These are phyloP conservation scores for Gallinago jamesoni DNA, from an alignment of 2,113 vertebrate genomes.

Conservation along the genomic window DNA sequence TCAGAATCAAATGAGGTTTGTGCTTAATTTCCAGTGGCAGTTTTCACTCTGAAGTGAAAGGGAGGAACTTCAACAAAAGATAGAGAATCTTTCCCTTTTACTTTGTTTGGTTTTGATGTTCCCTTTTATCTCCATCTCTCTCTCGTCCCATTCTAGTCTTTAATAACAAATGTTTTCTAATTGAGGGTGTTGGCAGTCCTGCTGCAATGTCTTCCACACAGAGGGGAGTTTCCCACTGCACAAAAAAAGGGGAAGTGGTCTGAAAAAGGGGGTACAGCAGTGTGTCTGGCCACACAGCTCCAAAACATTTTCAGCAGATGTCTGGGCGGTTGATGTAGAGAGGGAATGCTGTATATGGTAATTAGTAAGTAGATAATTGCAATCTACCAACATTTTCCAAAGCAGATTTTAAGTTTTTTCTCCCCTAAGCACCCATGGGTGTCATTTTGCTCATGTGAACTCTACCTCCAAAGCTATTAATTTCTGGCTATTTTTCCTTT, in stretches of 20 bases:
- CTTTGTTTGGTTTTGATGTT: not conserved
- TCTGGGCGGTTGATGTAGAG: not conserved
- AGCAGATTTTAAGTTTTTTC: not conserved
- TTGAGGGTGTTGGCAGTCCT: not conserved
- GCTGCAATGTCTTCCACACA: not conserved
- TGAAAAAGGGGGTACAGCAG: not conserved
- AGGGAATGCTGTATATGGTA: not conserved
- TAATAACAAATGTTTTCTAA: not conserved
- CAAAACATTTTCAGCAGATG: not conserved
- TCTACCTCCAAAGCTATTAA: not conserved
- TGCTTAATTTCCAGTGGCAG: not conserved
- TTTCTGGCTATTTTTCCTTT: not conserved
- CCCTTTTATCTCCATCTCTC: not conserved
- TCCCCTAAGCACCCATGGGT: rapidly evolving
- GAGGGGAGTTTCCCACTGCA: not conserved
- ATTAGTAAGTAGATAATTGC: no score
- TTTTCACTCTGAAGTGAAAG: not conserved
- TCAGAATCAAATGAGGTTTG: not conserved
- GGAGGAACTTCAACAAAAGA: not conserved
- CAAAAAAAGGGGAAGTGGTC: not conserved
- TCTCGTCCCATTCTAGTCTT: not conserved
- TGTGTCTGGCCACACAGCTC: not conserved
- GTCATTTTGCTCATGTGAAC: not conserved
- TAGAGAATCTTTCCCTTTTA: not conserved
- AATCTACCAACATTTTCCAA: rapidly evolving